Conservation (phyloP, 2,113 vertebrate species). For the Leptodactylus fuscus region DNA sequence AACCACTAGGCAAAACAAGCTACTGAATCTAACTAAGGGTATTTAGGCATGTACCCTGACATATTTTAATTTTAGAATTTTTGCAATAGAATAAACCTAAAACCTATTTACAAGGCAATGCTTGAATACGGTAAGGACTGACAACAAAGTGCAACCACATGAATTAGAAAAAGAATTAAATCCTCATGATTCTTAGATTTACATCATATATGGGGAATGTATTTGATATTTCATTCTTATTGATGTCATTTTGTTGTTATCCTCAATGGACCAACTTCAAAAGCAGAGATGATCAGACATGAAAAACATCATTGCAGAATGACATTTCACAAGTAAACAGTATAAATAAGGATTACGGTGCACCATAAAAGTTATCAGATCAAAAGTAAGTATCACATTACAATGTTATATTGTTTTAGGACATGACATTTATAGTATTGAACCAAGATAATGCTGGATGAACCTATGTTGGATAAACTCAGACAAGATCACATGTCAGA, state of each 20-base stretch:
- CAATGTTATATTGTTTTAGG: too few relatives aligned
- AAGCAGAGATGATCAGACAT: conserved; percentile 26
- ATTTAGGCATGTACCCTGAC: too few relatives aligned
- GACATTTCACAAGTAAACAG: conserved; percentile 36
- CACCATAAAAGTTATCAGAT: not conserved
- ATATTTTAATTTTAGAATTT: too few relatives aligned
- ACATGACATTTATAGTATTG: too few relatives aligned
- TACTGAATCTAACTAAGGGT: too few relatives aligned
- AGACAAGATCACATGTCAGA: too few relatives aligned
- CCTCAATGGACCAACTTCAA: conserved; percentile 25
- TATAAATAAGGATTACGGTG: not conserved
- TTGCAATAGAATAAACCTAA: not conserved
- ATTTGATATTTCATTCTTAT: conserved; percentile 47
- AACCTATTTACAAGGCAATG: not conserved
- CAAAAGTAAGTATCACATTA: not conserved
- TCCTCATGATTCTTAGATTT: not conserved
- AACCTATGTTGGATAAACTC: too few relatives aligned
- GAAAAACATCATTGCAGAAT: not conserved
- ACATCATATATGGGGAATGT: not conserved
- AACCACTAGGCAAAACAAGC: too few relatives aligned
- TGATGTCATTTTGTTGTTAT: conserved; percentile 35
- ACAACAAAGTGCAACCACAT: not conserved
- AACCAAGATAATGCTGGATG: too few relatives aligned
- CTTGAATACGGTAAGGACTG: not conserved
- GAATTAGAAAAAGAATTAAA: not conserved